Conservation (phyloP, 2,888 invertebrate species). For the Drosophila peninsularis region DNA sequence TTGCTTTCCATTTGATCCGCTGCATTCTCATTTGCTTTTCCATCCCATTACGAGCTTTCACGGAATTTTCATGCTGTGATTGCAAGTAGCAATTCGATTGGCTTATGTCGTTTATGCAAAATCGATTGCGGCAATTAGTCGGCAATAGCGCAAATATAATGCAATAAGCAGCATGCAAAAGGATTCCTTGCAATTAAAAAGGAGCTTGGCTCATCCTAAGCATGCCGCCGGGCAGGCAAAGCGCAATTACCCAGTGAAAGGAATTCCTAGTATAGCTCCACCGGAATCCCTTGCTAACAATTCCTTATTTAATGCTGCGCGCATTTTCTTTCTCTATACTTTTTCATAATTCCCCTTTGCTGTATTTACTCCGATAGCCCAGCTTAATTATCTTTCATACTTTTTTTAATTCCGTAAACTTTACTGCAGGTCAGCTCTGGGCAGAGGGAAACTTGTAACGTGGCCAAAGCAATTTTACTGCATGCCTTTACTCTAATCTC, state of each 20-base stretch:
- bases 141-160: conserved; percentile 19
- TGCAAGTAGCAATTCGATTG: conserved; percentile 52
- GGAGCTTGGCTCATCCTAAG: neutral
- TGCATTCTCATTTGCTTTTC: conserved; percentile 36
- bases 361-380: conserved; percentile 17
- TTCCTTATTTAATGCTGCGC: conserved; percentile 7
- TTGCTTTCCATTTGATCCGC: conserved; percentile 44
- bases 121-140: conserved; percentile 49
- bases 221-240: neutral
- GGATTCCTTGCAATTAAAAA: conserved; percentile 16
- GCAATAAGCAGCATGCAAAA: conserved; percentile 17
- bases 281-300: conserved; percentile 2
- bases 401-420: conserved; percentile 44
- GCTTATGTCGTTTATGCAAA: conserved; percentile 64
- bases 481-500: conserved; percentile 15
- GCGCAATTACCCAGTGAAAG: conserved; percentile 36
- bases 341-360: conserved; percentile 21
- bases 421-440: conserved; percentile 15
- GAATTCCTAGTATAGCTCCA: conserved; percentile 1
- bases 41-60: conserved; percentile 60
- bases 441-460: conserved; percentile 2
- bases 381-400: conserved; percentile 61
- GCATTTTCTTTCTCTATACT: conserved; percentile 1
- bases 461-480: conserved; percentile 8
- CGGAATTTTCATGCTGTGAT: conserved; percentile 52